phyloP scores from a whole-genome alignment of 2,113 vertebrate genomes.

The Microcebus tavaratra region DNA sequence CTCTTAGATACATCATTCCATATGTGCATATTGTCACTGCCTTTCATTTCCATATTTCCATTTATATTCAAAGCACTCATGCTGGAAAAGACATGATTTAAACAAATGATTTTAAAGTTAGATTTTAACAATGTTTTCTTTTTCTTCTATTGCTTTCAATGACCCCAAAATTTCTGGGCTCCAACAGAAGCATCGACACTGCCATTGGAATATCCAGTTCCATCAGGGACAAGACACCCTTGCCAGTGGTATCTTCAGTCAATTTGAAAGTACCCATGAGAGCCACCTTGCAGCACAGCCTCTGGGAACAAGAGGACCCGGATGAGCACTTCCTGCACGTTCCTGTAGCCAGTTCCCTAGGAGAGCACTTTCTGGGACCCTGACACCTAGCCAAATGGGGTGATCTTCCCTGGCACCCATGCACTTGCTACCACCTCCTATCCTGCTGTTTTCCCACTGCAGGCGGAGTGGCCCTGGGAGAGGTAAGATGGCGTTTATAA shows the following conservation, averaged over 20 bases:
- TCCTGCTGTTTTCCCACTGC: neutral
- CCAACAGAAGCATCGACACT: neutral
- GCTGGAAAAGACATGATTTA: neutral
- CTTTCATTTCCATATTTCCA: neutral
- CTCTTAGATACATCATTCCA: neutral
- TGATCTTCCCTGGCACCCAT: neutral
- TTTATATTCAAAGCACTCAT: neutral
- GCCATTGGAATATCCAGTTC: neutral
- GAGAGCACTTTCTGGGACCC: conserved; percentile 63
- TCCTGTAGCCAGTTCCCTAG: conserved; percentile 60
- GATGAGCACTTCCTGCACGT: neutral
- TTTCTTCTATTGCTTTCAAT: conserved; percentile 15
- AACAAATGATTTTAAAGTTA: neutral
- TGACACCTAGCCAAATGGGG: neutral
- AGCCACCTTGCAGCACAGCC: conserved; percentile 60
- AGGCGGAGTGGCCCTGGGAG: neutral
- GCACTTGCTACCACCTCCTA: neutral
- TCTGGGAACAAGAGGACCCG: conserved; percentile 70
- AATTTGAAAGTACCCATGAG: conserved; percentile 37
- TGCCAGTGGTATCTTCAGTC: neutral
- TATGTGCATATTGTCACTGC: neutral
- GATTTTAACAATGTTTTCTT: conserved; percentile 19
- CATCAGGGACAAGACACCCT: neutral
- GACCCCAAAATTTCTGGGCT: neutral
- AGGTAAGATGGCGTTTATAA: conserved; percentile 22